Percentiles rank a stretch among this genome's conserved stretches.
These are phyloP conservation scores for Gymnobelideus leadbeateri DNA, from an alignment of 2,113 vertebrate genomes.

Conservation along the genomic window DNA sequence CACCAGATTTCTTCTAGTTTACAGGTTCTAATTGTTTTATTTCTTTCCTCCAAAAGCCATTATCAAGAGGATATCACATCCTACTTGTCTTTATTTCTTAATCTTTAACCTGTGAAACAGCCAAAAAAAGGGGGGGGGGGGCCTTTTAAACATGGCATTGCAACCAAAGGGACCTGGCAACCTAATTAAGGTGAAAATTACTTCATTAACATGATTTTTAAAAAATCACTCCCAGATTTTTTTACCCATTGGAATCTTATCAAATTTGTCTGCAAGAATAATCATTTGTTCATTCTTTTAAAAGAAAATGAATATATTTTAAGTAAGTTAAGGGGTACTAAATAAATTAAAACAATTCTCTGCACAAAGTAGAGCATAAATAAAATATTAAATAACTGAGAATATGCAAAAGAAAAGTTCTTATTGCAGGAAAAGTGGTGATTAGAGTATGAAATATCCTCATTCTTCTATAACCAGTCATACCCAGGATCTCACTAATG, in stretches of 20 bases:
- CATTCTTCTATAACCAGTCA: too few species aligned
- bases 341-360: not conserved
- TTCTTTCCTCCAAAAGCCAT: conserved; percentile 9
- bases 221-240: not conserved
- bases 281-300: not conserved
- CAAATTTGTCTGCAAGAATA: not conserved
- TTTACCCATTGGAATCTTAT: not conserved
- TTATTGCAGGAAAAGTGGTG: too few species aligned
- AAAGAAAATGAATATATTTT: not conserved
- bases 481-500: too few species aligned
- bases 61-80: not conserved
- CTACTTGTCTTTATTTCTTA: not conserved
- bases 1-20: conserved; percentile 51
- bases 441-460: too few species aligned
- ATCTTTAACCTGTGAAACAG: not conserved
- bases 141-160: conserved; percentile 40
- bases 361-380: not conserved
- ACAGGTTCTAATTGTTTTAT: conserved; percentile 2
- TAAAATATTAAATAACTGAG: not conserved
- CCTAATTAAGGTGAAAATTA: conserved; percentile 10
- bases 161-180: conserved; percentile 23
- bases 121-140: too few species aligned
- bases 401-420: not conserved
- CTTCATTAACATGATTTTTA: not conserved
- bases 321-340: not conserved